These are phyloP conservation scores for Leptinotarsa texana DNA, from an alignment of 1,140 invertebrate genomes.

Conservation along the genomic window DNA sequence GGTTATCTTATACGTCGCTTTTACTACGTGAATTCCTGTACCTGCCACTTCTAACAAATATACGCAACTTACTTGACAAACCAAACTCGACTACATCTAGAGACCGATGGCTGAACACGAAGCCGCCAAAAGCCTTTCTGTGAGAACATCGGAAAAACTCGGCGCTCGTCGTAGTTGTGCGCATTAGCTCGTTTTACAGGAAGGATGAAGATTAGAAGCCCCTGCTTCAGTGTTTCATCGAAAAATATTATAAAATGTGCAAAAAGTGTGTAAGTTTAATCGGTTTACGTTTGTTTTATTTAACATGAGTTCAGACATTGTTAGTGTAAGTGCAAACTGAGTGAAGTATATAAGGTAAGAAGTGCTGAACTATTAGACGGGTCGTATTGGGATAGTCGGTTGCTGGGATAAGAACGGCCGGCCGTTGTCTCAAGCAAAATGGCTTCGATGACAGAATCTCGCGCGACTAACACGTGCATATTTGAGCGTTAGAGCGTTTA, in stretches of 20 bases:
- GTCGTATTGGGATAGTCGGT: neutral
- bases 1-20: neutral
- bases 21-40: no score
- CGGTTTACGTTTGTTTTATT: neutral
- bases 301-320: neutral
- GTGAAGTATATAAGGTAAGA: no score
- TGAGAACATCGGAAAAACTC: neutral
- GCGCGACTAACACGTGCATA: neutral
- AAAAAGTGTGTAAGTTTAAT: neutral
- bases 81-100: neutral
- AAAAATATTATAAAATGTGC: neutral
- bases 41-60: no score
- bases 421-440: constrained; percentile 10
- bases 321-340: no score
- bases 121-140: neutral
- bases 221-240: neutral
- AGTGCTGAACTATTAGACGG: neutral
- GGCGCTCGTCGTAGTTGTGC: neutral
- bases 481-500: no score
- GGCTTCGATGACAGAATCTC: neutral
- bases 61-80: neutral
- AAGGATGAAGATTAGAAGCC: neutral
- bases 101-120: neutral
- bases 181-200: neutral
- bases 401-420: constrained; percentile 6